Evolutionary conservation across 1,140 invertebrate genomes (phyloP).

Genomic region (Bursaphelenchus mucronatus): DNA sequence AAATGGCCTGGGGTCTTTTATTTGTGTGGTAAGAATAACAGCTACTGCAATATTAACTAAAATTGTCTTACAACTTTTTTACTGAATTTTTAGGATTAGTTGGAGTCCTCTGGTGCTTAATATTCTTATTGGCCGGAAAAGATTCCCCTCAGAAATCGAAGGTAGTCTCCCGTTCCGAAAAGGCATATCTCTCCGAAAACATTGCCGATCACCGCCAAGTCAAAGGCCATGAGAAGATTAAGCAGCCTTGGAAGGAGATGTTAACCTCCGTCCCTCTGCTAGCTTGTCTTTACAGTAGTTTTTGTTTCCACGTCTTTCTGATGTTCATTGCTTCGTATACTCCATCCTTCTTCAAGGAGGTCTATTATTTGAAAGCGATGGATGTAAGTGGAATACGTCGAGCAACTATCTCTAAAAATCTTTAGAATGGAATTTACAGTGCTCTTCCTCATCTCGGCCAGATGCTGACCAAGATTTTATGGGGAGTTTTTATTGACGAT

Average conservation of each 20-base stretch:
- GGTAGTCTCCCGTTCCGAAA: too few species aligned
- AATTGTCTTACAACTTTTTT: not conserved
- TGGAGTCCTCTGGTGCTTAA: constrained; percentile 2
- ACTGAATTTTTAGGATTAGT: constrained; percentile 14
- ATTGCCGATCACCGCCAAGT: not conserved
- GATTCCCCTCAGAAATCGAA: constrained; percentile 12
- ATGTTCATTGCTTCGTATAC: constrained; percentile 12
- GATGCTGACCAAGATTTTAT: constrained; percentile 27
- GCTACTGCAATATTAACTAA: not conserved
- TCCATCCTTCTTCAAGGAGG: constrained; percentile 32
- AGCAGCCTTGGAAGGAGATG: constrained; percentile 26
- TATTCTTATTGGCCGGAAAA: constrained; percentile 14
- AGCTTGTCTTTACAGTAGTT: constrained; percentile 13
- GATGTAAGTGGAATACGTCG: constrained; percentile 15
- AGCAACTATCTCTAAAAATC: not conserved
- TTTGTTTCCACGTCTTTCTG: constrained; percentile 19
- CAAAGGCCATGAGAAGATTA: constrained; percentile 18
- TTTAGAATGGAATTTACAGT: constrained; percentile 26
- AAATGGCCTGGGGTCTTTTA: constrained; percentile 27
- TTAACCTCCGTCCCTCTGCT: constrained; percentile 18
- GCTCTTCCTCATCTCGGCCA: constrained; percentile 24
- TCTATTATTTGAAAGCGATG: constrained; percentile 21
- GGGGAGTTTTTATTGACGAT: constrained; percentile 20
- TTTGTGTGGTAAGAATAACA: constrained; percentile 20
- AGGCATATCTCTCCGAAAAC: too few species aligned